These are phyloP conservation scores for Diarsia mendica DNA, from an alignment of 2,888 invertebrate genomes.

Conservation along the genomic window DNA sequence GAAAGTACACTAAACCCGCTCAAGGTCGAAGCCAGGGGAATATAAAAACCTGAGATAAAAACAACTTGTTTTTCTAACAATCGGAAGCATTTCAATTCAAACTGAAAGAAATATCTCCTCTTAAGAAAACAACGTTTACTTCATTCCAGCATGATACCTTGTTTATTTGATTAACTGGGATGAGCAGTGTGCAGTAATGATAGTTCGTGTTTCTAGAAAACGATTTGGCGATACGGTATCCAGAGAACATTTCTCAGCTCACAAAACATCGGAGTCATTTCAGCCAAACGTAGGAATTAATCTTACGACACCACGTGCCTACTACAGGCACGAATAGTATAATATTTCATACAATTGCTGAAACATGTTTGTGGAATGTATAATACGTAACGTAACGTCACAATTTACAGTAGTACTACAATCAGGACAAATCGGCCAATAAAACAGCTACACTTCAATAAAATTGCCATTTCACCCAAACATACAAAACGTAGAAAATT, in stretches of 20 bases:
- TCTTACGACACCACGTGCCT: neutral
- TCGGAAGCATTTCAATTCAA: neutral
- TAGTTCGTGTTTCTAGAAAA: neutral
- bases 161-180: neutral
- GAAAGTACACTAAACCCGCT: neutral
- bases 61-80: constrained; percentile 2
- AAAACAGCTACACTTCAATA: constrained; percentile 43
- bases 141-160: constrained; percentile 3
- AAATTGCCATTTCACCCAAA: constrained; percentile 35
- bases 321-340: neutral
- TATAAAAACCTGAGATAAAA: no score
- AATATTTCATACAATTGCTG: neutral
- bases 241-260: neutral
- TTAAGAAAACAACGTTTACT: neutral
- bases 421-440: constrained; percentile 40
- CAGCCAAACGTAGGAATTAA: neutral
- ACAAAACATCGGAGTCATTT: neutral
- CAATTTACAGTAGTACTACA: neutral
- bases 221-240: neutral
- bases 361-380: constrained; percentile 12
- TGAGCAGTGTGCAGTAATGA: neutral
- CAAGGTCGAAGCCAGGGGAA: constrained; percentile 18
- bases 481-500: constrained; percentile 28
- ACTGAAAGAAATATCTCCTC: constrained; percentile 6
- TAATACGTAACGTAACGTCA: constrained; percentile 3